A percentile compares a stretch with the other conserved stretches of the same genome.
Conservation (phyloP, 2,113 vertebrate species). For the Terrapene triunguis region DNA sequence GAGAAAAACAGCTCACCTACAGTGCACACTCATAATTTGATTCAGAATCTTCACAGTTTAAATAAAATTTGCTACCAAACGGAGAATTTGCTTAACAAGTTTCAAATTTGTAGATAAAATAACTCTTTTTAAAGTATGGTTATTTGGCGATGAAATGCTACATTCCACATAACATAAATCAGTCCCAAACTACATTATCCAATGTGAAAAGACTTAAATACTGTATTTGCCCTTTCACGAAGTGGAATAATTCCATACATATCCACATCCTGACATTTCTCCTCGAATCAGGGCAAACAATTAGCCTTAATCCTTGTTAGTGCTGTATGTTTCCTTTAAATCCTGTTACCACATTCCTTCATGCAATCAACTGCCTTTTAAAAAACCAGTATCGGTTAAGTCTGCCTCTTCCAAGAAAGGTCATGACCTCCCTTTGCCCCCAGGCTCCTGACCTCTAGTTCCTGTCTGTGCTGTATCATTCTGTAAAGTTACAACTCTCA, state of each 20-base stretch:
- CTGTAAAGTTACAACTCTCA: slow-evolving; percentile 34
- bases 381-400: slow-evolving; percentile 80
- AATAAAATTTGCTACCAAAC: background rate
- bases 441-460: slow-evolving; percentile 63
- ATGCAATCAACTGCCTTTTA: slow-evolving; percentile 53
- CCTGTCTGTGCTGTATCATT: slow-evolving; percentile 10
- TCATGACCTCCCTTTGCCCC: slow-evolving; percentile 80
- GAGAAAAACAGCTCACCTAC: background rate
- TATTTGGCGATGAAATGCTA: background rate
- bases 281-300: slow-evolving; percentile 28
- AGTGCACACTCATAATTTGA: background rate
- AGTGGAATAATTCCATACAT: slow-evolving; percentile 3
- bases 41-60: background rate
- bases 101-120: background rate
- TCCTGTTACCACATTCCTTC: slow-evolving; percentile 71
- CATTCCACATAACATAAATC: background rate
- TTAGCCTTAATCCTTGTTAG: slow-evolving; percentile 77
- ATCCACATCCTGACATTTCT: slow-evolving; percentile 53
- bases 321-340: slow-evolving; percentile 75
- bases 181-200: background rate
- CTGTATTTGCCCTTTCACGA: background rate
- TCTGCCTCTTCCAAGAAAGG: slow-evolving; percentile 83
- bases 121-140: background rate
- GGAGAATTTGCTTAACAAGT: slow-evolving; percentile 15
- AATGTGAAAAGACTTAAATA: background rate